These are phyloP conservation scores for Adoxophyes honmai DNA, from an alignment of 1,140 invertebrate species.

Conservation along the genomic window DNA sequence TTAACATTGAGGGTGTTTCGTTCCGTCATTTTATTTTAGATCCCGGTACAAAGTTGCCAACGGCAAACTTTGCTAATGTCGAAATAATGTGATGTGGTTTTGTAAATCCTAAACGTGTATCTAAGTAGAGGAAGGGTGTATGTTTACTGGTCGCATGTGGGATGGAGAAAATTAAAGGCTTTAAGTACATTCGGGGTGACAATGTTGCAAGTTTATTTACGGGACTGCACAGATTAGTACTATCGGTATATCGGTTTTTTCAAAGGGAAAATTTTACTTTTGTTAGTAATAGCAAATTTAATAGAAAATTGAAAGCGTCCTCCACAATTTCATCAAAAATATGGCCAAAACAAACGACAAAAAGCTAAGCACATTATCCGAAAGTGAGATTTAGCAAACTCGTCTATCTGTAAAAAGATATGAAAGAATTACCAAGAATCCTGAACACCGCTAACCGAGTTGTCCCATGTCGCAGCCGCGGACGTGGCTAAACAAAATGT, in stretches of 20 bases:
- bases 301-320: too few relatives aligned
- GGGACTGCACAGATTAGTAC: too few relatives aligned
- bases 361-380: too few relatives aligned
- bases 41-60: slow-evolving; percentile 29
- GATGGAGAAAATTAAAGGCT: background rate
- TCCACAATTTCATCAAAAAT: too few relatives aligned
- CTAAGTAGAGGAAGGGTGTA: background rate
- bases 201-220: too few relatives aligned
- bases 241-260: too few relatives aligned
- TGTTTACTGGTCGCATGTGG: background rate
- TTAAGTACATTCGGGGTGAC: background rate
- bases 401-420: slow-evolving; percentile 50
- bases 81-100: slow-evolving; percentile 34
- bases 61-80: slow-evolving; percentile 42
- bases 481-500: slow-evolving; percentile 69
- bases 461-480: slow-evolving; percentile 56
- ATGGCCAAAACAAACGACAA: too few relatives aligned
- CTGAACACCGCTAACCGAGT: slow-evolving; percentile 64
- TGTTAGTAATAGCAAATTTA: too few relatives aligned
- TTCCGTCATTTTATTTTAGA: slow-evolving; percentile 35
- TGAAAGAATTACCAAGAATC: slow-evolving; percentile 63
- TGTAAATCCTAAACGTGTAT: background rate
- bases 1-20: slow-evolving; percentile 36
- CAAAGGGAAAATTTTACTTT: too few relatives aligned
- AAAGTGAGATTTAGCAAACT: slow-evolving; percentile 40